Conservation (phyloP, 2,888 invertebrate species). For the Sminthurides aquaticus region DNA sequence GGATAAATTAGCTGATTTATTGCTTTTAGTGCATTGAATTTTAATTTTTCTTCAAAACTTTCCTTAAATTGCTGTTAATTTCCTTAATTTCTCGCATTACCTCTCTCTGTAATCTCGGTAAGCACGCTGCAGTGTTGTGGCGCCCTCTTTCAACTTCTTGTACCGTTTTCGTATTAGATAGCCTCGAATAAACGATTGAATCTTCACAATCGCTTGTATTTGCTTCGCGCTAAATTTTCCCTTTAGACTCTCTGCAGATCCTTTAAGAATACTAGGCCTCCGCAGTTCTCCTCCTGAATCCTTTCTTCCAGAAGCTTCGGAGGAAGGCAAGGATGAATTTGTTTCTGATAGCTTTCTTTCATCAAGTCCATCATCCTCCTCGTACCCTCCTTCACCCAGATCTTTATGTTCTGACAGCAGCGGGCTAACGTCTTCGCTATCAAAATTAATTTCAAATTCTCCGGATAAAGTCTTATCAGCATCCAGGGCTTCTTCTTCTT, state of each 20-base stretch:
- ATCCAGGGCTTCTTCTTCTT: no score
- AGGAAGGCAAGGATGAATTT: no score
- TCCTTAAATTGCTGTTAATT: no score
- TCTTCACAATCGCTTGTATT: slow-evolving; percentile 14
- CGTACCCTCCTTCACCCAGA: not conserved
- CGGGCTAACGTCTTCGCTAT: not conserved
- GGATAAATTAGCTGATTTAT: no score
- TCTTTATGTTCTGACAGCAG: not conserved
- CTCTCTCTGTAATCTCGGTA: not conserved
- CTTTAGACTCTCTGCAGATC: not conserved
- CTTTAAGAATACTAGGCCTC: not conserved
- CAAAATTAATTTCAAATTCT: not conserved
- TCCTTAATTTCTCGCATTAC: no score
- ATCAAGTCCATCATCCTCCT: not conserved
- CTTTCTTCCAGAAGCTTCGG: no score
- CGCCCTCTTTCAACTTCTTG: slow-evolving; percentile 6
- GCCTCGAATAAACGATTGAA: slow-evolving; percentile 22
- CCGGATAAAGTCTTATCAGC: not conserved
- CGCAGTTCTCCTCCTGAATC: not conserved
- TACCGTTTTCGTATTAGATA: slow-evolving; percentile 13
- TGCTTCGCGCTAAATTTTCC: not conserved
- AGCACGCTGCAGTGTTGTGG: slow-evolving; percentile 9
- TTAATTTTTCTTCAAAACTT: no score
- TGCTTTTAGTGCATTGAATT: no score
- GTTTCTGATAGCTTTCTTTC: no score